Evolutionary conservation across 1,140 invertebrate species (phyloP), one percentile per base, ranked within the genome.

Genomic region (Sitobion miscanthi): DNA sequence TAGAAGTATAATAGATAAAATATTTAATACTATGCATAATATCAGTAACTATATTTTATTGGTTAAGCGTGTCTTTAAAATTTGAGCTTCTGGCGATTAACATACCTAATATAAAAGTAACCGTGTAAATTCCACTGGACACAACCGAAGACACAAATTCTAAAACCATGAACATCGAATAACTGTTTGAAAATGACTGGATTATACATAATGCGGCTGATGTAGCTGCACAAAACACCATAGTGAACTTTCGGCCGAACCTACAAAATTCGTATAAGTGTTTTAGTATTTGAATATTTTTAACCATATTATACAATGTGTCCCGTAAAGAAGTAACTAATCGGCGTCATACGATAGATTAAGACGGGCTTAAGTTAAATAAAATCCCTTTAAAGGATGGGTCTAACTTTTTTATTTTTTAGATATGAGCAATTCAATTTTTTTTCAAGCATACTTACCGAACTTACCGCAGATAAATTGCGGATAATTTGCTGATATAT

Each of bases 101-200:
- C 25, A 30, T 86, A 96, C 96, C 96, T 45, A 97, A 95, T 83
- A 97, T 96, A 94, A 97, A 97, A 1, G 96, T 96, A 49, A 96
- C 94, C 9, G 96, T 96, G 94, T 96, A 97, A n/a, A 96, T 95
- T 25, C 96, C 96, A 17, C 96, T 95, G 5, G 96, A 96, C 6
- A 96, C 96, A 8, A 96, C 94, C 0, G 96, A 96, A 94, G 96
- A 96, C 0, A 97, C 94, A 94, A 96, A 96, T 11, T 96, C 96
- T 87, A 97, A 95, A 3, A 95, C 92, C 88, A 95, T 94, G 94
- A 97, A 97, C 87, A 95, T 96, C 9, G 95, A 94, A 94, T 96
- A 97, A 94, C 96, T 95, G 35, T 95, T 95, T 9, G 96, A 95
- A 14, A 96, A 94, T 6, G 96, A 96, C 94, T 96, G 96, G 0